Evolutionary conservation across 2,888 invertebrate species (phyloP).

Genomic region (Apamea crenata): DNA sequence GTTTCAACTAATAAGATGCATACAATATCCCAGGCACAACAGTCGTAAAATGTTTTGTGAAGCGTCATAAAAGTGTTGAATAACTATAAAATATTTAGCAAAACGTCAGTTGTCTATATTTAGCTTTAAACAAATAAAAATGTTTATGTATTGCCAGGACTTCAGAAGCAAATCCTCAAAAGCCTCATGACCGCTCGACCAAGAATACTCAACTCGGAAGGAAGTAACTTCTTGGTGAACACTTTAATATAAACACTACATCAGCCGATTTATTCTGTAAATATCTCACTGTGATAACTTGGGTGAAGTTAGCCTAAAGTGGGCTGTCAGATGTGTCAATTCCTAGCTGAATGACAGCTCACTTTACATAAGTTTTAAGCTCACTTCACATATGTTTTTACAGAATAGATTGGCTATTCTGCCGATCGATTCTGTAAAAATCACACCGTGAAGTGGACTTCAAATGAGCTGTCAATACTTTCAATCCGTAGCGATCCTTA

Average conservation of each 20-base stretch:
- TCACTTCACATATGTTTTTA: too few species aligned
- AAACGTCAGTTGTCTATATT: conserved; percentile 2
- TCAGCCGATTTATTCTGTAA: background rate
- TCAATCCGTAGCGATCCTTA: too few species aligned
- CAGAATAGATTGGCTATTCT: too few species aligned
- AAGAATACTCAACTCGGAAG: too few species aligned
- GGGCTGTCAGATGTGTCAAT: too few species aligned
- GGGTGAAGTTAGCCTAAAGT: background rate
- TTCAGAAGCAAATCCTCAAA: conserved; percentile 12
- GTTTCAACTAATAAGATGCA: conserved; percentile 14
- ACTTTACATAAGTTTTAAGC: too few species aligned
- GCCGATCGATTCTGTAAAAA: too few species aligned
- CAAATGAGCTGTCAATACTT: too few species aligned
- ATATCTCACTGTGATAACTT: background rate
- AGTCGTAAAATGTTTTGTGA: conserved; percentile 31
- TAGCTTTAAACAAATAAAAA: conserved; percentile 19
- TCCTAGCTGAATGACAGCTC: too few species aligned
- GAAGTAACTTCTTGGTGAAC: background rate
- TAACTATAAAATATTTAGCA: background rate
- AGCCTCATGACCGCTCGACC: background rate
- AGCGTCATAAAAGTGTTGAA: conserved; percentile 12
- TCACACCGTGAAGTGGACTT: too few species aligned
- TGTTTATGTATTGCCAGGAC: background rate
- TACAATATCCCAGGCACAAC: conserved; percentile 3
- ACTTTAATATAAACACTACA: background rate